Conservation (phyloP, 2,113 vertebrate genomes). For the Lycaon pictus region DNA sequence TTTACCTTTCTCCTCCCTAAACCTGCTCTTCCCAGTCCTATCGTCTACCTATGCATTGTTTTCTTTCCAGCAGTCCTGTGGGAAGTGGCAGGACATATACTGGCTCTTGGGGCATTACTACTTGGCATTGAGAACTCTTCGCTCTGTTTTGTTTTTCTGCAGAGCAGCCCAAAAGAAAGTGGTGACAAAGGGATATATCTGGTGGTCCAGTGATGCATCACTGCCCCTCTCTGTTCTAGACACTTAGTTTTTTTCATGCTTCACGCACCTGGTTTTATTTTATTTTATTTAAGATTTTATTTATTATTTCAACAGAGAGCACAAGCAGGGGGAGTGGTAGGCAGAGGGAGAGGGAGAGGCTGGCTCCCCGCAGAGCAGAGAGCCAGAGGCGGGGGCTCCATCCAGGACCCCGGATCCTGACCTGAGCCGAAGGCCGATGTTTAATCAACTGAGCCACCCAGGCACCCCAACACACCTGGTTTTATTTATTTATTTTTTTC, state of each 20-base stretch:
- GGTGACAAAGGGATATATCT: neutral
- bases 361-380: too few species aligned
- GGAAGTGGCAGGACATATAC: neutral
- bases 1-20: neutral
- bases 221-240: neutral
- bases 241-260: neutral
- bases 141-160: neutral
- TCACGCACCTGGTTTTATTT: neutral
- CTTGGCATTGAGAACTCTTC: neutral
- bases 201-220: too few species aligned
- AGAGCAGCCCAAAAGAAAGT: neutral
- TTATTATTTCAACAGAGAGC: too few species aligned
- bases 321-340: too few species aligned
- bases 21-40: neutral
- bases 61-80: neutral
- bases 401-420: too few species aligned
- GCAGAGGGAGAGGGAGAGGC: too few species aligned
- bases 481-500: neutral
- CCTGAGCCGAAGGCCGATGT: too few species aligned
- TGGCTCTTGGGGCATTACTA: neutral
- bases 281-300: too few species aligned
- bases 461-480: neutral
- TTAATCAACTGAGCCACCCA: too few species aligned
- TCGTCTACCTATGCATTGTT: neutral
- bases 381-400: too few species aligned